These are phyloP conservation scores for Austrofundulus limnaeus DNA, from an alignment of 2,113 vertebrate species.

Conservation along the genomic window DNA sequence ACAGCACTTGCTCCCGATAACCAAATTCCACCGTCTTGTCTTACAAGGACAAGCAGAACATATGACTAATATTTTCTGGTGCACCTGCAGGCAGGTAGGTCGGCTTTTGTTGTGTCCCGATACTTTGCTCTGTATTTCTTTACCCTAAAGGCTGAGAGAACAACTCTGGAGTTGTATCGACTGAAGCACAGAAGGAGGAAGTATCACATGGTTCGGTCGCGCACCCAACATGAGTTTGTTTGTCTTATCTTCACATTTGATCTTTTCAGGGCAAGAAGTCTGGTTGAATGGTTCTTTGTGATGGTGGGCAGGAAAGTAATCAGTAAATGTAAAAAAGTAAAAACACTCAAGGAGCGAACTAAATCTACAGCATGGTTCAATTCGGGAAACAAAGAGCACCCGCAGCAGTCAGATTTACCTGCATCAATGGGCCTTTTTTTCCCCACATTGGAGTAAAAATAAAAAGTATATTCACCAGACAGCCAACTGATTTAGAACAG, in stretches of 20 bases:
- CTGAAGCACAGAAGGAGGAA: conserved; percentile 43
- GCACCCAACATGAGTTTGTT: conserved; percentile 42
- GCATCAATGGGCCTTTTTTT: conserved; percentile 7
- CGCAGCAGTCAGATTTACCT: conserved; percentile 19
- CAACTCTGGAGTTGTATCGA: conserved; percentile 12
- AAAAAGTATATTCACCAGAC: neutral
- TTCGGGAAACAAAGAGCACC: conserved; percentile 6
- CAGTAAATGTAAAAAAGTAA: conserved; percentile 27
- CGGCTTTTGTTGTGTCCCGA: conserved; percentile 23
- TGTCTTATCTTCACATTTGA: conserved; percentile 62
- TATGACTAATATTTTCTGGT: conserved; percentile 24
- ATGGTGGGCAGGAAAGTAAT: conserved; percentile 57
- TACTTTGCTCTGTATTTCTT: conserved; percentile 20
- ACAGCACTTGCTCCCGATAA: neutral
- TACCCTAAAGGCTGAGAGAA: conserved; percentile 6
- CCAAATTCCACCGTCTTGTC: conserved; percentile 5
- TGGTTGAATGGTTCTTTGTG: conserved; percentile 66
- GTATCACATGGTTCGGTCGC: conserved; percentile 54
- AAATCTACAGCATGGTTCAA: conserved; percentile 14
- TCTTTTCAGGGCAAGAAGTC: conserved; percentile 52
- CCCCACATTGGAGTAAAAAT: neutral
- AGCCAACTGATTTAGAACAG: conserved; percentile 25
- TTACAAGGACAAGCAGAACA: conserved; percentile 24
- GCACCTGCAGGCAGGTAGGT: conserved; percentile 20
- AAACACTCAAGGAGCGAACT: conserved; percentile 20